These are phyloP conservation scores for Cephus pulcher DNA, from an alignment of 2,888 invertebrate genomes.

Conservation along the genomic window DNA sequence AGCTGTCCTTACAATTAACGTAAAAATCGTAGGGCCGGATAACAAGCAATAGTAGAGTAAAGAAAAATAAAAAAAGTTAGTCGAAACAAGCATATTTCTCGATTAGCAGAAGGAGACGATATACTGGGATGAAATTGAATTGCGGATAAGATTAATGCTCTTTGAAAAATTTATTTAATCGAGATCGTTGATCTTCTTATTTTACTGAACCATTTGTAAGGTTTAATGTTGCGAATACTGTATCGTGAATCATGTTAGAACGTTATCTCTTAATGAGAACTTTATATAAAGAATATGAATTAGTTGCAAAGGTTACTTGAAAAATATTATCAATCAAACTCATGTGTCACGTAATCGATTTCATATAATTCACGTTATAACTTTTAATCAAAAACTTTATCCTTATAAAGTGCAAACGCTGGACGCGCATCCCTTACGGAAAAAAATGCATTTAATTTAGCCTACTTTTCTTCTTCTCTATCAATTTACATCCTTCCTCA, in stretches of 20 bases:
- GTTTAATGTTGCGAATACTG: neutral
- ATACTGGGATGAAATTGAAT: neutral
- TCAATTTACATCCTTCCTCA: neutral
- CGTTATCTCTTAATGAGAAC: neutral
- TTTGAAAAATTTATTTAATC: neutral
- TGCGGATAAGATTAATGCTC: neutral
- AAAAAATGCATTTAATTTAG: neutral
- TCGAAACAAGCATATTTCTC: too few relatives aligned
- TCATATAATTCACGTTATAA: neutral
- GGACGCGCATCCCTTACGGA: neutral
- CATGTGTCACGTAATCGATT: neutral
- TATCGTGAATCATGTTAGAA: neutral
- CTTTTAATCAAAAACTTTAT: neutral
- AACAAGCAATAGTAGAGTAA: constrained; percentile 36
- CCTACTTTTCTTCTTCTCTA: neutral
- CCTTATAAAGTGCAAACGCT: neutral
- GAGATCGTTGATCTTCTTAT: neutral
- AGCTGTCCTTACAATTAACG: constrained; percentile 5
- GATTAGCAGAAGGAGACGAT: neutral
- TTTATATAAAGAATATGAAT: neutral
- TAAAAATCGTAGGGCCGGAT: constrained; percentile 30
- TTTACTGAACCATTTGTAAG: neutral
- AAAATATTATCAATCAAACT: neutral
- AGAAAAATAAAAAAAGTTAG: neutral
- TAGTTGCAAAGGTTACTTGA: neutral